These are phyloP conservation scores for Drosophila equinoxialis DNA, from an alignment of 1,140 invertebrate genomes.

Conservation along the genomic window DNA sequence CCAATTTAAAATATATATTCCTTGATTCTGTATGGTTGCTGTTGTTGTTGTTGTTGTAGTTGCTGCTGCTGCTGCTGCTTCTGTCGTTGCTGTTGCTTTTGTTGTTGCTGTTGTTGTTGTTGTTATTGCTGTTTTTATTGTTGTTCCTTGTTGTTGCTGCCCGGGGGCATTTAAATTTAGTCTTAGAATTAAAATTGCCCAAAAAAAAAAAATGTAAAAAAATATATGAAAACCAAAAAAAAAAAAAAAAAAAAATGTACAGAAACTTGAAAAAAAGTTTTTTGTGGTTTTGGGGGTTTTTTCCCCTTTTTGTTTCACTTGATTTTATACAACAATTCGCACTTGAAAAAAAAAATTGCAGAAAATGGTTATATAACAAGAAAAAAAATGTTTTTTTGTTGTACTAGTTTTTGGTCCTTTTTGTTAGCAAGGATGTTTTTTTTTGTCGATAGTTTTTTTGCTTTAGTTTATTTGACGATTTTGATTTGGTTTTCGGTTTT, in stretches of 20 bases:
- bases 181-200: slow-evolving; percentile 27
- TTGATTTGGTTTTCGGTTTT: background rate
- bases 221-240: slow-evolving; percentile 23
- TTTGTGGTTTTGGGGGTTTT: slow-evolving; percentile 8
- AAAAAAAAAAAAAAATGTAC: slow-evolving; percentile 8
- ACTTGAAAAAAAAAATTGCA: slow-evolving; percentile 72
- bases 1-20: slow-evolving; percentile 43
- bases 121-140: slow-evolving; percentile 16
- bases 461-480: background rate
- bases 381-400: slow-evolving; percentile 21
- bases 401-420: slow-evolving; percentile 31
- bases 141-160: slow-evolving; percentile 19
- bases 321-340: slow-evolving; percentile 31
- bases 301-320: slow-evolving; percentile 17
- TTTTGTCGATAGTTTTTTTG: slow-evolving; percentile 14
- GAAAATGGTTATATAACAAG: slow-evolving; percentile 57
- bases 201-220: slow-evolving; percentile 46
- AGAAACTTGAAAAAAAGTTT: slow-evolving; percentile 22
- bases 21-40: slow-evolving; percentile 21
- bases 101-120: slow-evolving; percentile 29
- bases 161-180: slow-evolving; percentile 69
- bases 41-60: slow-evolving; percentile 27
- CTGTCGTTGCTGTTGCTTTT: slow-evolving; percentile 31
- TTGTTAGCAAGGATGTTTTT: slow-evolving; percentile 5
- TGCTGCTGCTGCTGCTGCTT: slow-evolving; percentile 36